phyloP scores from a whole-genome alignment of 2,888 invertebrate genomes.

The Hirtodrosophila histrioides region DNA sequence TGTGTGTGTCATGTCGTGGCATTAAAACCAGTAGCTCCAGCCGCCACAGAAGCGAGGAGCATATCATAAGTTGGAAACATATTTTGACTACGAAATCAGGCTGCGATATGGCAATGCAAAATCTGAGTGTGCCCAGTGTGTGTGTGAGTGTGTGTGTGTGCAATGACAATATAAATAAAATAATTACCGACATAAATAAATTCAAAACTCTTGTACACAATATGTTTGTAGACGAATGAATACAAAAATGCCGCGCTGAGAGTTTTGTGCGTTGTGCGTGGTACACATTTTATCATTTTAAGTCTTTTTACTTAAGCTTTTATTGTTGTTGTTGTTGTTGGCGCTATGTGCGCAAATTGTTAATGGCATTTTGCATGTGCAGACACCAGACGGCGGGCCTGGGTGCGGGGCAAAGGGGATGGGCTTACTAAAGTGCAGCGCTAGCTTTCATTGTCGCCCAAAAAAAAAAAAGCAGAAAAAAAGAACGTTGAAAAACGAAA shows the following conservation, averaged over 20 bases:
- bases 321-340: slow-evolving; percentile 40
- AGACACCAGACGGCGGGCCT: slow-evolving; percentile 27
- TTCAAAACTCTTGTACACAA: slow-evolving; percentile 63
- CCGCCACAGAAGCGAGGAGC: slow-evolving; percentile 55
- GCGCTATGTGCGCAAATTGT: slow-evolving; percentile 66
- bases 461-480: slow-evolving; percentile 26
- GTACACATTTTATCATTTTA: slow-evolving; percentile 61
- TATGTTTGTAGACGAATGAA: slow-evolving; percentile 22
- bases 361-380: slow-evolving; percentile 71
- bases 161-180: slow-evolving; percentile 82
- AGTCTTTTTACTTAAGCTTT: slow-evolving; percentile 16
- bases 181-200: slow-evolving; percentile 83
- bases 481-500: slow-evolving; percentile 49
- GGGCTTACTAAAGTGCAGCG: slow-evolving; percentile 57
- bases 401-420: slow-evolving; percentile 12
- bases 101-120: slow-evolving; percentile 50
- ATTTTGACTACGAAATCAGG: slow-evolving; percentile 82
- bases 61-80: slow-evolving; percentile 74
- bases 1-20: slow-evolving; percentile 30
- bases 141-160: slow-evolving; percentile 28
- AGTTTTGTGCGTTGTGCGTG: slow-evolving; percentile 55
- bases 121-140: slow-evolving; percentile 16
- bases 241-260: slow-evolving; percentile 23
- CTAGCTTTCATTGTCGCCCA: slow-evolving; percentile 76
- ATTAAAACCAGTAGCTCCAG: slow-evolving; percentile 67